These are phyloP conservation scores for Channa argus DNA, from an alignment of 2,113 vertebrate species.

Conservation along the genomic window DNA sequence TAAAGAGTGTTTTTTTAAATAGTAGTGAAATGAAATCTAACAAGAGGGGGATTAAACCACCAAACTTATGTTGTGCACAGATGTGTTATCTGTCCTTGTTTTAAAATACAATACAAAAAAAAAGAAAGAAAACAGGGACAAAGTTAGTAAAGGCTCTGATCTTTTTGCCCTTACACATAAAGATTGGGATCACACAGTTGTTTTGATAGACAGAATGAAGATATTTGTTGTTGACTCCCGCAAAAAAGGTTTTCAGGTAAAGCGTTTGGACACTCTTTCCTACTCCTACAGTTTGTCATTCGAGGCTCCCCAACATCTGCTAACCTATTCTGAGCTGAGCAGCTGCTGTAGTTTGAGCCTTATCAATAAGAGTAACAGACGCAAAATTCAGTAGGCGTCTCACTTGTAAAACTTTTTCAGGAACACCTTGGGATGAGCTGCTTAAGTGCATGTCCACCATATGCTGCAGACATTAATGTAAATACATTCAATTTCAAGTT, in stretches of 20 bases:
- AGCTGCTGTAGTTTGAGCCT: conserved; percentile 54
- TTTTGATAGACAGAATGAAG: conserved; percentile 35
- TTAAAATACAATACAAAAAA: neutral
- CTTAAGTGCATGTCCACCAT: conserved; percentile 24
- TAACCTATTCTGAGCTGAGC: conserved; percentile 52
- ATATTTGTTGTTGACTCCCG: conserved; percentile 2
- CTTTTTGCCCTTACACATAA: too few relatives aligned
- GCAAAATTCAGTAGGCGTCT: conserved; percentile 32
- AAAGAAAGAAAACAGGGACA: too few relatives aligned
- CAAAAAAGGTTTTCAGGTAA: conserved; percentile 13
- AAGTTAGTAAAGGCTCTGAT: too few relatives aligned
- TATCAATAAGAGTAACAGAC: neutral
- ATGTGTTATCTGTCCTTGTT: conserved; percentile 3
- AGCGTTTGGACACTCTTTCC: conserved; percentile 36
- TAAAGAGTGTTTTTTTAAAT: neutral
- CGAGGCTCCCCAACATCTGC: conserved; percentile 57
- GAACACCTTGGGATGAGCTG: conserved; percentile 34
- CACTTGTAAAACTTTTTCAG: conserved; percentile 19
- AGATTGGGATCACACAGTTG: neutral
- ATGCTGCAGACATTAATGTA: conserved; percentile 50
- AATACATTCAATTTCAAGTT: conserved; percentile 52
- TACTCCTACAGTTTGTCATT: conserved; percentile 43
- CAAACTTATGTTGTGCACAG: neutral
- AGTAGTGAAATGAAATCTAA: conserved; percentile 13
- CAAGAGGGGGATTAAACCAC: neutral